These are phyloP conservation scores for Aphaenogaster ashmeadi DNA, from an alignment of 1,140 invertebrate genomes.

Conservation along the genomic window DNA sequence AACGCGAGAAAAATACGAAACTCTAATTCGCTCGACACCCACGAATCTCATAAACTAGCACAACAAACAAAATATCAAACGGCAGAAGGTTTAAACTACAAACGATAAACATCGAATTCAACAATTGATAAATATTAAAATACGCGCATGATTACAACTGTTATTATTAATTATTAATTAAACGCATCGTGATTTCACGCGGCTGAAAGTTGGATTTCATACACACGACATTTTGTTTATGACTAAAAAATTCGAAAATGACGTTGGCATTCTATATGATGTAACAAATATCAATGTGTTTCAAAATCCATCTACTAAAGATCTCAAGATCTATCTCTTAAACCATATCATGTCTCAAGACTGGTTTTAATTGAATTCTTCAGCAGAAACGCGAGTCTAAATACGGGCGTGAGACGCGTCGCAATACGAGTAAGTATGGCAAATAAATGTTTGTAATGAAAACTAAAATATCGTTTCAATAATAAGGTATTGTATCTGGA, in stretches of 20 bases:
- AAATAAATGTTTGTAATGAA: conserved; percentile 59
- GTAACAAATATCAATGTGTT: neutral
- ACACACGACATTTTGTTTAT: neutral
- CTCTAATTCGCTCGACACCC: neutral
- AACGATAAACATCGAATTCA: neutral
- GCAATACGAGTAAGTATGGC: conserved; percentile 19
- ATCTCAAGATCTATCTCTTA: neutral
- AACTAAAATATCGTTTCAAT: conserved; percentile 55
- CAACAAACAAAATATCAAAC: neutral
- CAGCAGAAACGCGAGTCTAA: neutral
- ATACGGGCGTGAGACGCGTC: conserved; percentile 21
- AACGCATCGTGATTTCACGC: neutral
- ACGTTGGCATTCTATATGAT: neutral
- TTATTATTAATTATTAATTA: conserved; percentile 8
- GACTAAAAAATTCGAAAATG: neutral
- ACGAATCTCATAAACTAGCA: neutral
- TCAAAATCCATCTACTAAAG: conserved; percentile 1
- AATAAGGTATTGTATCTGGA: conserved; percentile 51
- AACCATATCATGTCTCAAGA: neutral
- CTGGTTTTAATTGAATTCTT: neutral
- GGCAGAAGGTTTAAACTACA: neutral
- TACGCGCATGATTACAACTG: neutral
- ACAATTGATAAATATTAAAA: neutral
- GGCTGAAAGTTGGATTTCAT: neutral
- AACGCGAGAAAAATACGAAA: neutral